Evolutionary conservation across 37 sponge, comb jelly and placozoan genomes (phyloP).

Genomic region (Mnemiopsis leidyi): DNA sequence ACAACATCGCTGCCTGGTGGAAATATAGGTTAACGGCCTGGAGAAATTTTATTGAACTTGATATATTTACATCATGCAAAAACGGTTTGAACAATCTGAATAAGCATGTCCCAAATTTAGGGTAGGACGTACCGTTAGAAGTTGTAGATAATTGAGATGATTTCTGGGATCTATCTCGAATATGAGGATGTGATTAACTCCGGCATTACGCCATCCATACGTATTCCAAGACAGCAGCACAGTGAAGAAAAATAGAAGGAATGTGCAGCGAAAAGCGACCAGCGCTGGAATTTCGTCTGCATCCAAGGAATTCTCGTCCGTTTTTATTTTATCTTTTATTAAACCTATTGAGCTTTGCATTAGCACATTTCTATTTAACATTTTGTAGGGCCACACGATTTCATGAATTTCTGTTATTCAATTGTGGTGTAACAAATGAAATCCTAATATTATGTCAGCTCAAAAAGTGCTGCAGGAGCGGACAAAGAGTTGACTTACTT

Average conservation of each 20-base stretch:
- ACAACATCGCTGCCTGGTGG: conserved; percentile 25
- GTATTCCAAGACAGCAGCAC: conserved; percentile 71
- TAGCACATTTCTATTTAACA: no score
- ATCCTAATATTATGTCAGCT: neutral
- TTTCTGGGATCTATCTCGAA: conserved; percentile 88
- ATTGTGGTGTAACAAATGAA: neutral
- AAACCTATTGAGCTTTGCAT: neutral
- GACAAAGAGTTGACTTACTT: neutral
- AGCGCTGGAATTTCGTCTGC: conserved; percentile 40
- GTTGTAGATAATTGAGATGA: conserved; percentile 74
- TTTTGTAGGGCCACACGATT: no score
- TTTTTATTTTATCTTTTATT: neutral
- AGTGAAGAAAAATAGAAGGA: conserved; percentile 69
- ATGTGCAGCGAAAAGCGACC: conserved; percentile 65
- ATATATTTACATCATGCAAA: no score
- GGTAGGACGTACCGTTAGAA: conserved; percentile 72
- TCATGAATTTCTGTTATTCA: no score
- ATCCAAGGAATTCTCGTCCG: neutral
- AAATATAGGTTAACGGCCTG: neutral
- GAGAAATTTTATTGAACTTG: neutral
- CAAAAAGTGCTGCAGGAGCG: neutral
- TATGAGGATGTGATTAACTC: conserved; percentile 90
- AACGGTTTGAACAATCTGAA: neutral
- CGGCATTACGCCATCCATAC: conserved; percentile 74
- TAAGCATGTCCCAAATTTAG: neutral